Evolutionary conservation across 2,113 vertebrate species (phyloP), one percentile per base, ranked within the genome.

Genomic region (Cheilinus undulatus): DNA sequence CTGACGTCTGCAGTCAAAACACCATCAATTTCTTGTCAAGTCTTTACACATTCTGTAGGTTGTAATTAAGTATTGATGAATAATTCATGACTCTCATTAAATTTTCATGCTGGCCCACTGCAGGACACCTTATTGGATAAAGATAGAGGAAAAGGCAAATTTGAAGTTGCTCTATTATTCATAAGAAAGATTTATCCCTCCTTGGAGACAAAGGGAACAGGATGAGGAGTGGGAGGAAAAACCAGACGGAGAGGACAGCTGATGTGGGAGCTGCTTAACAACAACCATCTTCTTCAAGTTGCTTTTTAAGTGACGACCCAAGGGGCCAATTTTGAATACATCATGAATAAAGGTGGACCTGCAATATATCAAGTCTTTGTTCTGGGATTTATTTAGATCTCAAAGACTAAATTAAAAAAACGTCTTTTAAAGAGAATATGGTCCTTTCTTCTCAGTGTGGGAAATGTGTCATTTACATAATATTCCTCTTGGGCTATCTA

Each of bases 11-110:
- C 82, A 86, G 80, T 87, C 82, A 92, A 92, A 92, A 91, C 84
- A 86, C 60, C 80, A 92, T 93, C 88, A 79, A 90, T 92, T 88
- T 88, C 77, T 76, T 88, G 88, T 90, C 81, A 83, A 58, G 60
- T 74, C 79, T 69, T 49, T 57, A 53, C 82, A 84, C 78, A 26
- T 82, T 78, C 78, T 22, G 46, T 76, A 34, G 66, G 46, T 86
- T 86, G 87, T 86, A 94, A 93, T 92, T 93, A 93, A 92, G 40
- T 65, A 82, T 59, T n/a, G 43, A 92, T 94, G 92, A 91, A 95
- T 94, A 92, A 92, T 93, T 92, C 88, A 94, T 85, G 65, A 27
- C 14, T 23, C 58, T 73, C 81, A 91, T 93, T 72, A 80, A 91
- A 92, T 73, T 89, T 92, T 92, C 61, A 90, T 28, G 7, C 10